Evolutionary conservation across 2,113 vertebrate species (phyloP).

Genomic region (Nymphicus hollandicus): DNA sequence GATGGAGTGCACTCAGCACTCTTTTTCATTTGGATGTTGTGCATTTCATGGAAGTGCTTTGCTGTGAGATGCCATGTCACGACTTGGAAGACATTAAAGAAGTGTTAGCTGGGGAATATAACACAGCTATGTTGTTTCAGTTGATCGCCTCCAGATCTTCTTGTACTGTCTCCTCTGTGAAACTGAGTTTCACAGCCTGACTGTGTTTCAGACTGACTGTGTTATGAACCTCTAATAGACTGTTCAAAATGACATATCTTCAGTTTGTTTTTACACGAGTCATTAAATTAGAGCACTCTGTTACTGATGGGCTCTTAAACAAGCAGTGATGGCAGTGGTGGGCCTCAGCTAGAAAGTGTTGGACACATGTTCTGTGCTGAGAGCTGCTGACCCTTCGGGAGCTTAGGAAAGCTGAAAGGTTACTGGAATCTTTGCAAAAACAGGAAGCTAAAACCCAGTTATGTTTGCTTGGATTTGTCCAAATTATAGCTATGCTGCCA

Average conservation of each 20-base stretch:
- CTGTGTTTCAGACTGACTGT: neutral
- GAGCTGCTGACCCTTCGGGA: neutral
- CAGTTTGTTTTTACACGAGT: neutral
- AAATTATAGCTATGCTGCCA: neutral
- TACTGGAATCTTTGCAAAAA: neutral
- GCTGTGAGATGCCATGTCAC: neutral
- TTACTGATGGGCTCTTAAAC: neutral
- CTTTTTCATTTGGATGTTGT: neutral
- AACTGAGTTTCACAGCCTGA: neutral
- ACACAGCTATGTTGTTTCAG: neutral
- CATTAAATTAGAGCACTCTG: neutral
- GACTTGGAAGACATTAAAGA: neutral
- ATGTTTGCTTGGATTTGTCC: neutral
- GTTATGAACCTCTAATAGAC: neutral
- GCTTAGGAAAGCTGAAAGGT: neutral
- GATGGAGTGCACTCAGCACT: neutral
- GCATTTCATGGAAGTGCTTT: neutral
- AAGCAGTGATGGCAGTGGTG: neutral
- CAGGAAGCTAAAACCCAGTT: neutral
- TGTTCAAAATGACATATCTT: neutral
- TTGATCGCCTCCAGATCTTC: neutral
- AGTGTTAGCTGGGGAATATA: neutral
- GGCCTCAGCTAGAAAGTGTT: neutral
- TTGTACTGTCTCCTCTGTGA: neutral
- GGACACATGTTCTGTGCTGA: neutral